These are phyloP conservation scores for Gastrophryne carolinensis DNA, from an alignment of 2,797 vertebrate genomes.

Conservation along the genomic window DNA sequence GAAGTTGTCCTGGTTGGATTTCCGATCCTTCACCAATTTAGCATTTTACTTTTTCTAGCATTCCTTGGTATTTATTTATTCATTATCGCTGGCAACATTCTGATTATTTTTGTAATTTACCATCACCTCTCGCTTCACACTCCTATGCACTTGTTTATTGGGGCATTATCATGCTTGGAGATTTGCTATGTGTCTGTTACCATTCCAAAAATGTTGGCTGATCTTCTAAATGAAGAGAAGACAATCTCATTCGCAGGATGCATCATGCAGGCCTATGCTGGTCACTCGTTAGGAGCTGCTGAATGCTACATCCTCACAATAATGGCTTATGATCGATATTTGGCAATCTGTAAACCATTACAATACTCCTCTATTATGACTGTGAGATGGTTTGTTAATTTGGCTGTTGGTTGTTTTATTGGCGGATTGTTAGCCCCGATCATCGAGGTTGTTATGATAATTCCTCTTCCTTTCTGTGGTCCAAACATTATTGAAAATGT, in stretches of 20 bases:
- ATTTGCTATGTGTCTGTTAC: conserved; percentile 56
- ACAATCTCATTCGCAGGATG: conserved; percentile 59
- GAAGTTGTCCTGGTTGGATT: conserved; percentile 60
- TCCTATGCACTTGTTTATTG: conserved; percentile 60
- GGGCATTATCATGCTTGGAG: conserved; percentile 53
- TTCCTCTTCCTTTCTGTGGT: conserved; percentile 68
- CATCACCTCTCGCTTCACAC: conserved; percentile 52
- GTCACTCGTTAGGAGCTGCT: conserved; percentile 55
- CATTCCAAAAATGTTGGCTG: conserved; percentile 58
- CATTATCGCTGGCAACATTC: conserved; percentile 53
- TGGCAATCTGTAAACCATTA: conserved; percentile 59
- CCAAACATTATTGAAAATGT: conserved; percentile 67
- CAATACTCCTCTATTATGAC: conserved; percentile 56
- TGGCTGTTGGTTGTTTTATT: conserved; percentile 55
- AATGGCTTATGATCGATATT: conserved; percentile 62
- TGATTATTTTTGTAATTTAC: conserved; percentile 58
- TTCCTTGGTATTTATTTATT: conserved; percentile 56
- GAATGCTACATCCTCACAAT: conserved; percentile 59
- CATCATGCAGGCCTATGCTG: conserved; percentile 61
- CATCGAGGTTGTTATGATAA: conserved; percentile 63
- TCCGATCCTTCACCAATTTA: conserved; percentile 47
- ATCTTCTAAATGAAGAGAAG: conserved; percentile 56
- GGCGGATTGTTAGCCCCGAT: conserved; percentile 49
- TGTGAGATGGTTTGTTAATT: conserved; percentile 51
- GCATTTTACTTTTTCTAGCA: conserved; percentile 50